A percentile compares a stretch with the other conserved stretches of the same genome.
Conservation (phyloP, 2,888 invertebrate species). For the Lycophotia porphyrea region DNA sequence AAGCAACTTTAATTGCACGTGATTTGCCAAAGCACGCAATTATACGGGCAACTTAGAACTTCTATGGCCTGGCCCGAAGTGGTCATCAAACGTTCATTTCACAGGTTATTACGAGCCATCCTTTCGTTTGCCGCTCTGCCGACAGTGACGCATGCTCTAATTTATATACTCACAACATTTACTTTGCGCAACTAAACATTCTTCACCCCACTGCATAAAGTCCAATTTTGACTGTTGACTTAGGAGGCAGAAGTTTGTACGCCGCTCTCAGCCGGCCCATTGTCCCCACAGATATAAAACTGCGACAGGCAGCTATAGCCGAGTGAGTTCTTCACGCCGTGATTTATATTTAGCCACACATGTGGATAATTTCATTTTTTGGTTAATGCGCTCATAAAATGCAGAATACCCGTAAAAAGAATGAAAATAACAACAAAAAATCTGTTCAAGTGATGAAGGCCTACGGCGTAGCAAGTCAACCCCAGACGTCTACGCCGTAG, state of each 20-base stretch:
- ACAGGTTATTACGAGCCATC: conserved; percentile 84
- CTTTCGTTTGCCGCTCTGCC: conserved; percentile 75
- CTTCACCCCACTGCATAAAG: conserved; percentile 70
- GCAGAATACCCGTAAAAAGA: background rate
- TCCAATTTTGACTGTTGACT: conserved; percentile 66
- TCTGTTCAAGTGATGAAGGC: background rate
- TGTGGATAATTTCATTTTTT: conserved; percentile 66
- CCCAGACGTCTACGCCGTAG: conserved; percentile 59
- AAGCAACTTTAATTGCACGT: conserved; percentile 68
- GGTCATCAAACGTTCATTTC: conserved; percentile 85
- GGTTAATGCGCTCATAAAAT: conserved; percentile 35
- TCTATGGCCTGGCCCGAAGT: conserved; percentile 73
- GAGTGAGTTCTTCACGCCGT: conserved; percentile 77
- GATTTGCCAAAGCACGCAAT: conserved; percentile 71
- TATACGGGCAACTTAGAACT: conserved; percentile 68
- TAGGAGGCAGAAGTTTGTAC: conserved; percentile 64
- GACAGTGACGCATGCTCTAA: conserved; percentile 88
- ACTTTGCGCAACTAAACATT: conserved; percentile 63
- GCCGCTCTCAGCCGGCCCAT: conserved; percentile 78
- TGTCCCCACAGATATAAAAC: conserved; percentile 84
- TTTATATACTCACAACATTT: conserved; percentile 79
- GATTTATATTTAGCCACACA: conserved; percentile 75
- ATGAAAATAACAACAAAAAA: background rate
- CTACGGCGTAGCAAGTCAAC: conserved; percentile 45
- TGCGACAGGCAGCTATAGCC: conserved; percentile 74